A percentile compares a stretch with the other conserved stretches of the same genome.
These are phyloP conservation scores for Drosophila seclusa DNA, from an alignment of 2,888 invertebrate species.

Conservation along the genomic window DNA sequence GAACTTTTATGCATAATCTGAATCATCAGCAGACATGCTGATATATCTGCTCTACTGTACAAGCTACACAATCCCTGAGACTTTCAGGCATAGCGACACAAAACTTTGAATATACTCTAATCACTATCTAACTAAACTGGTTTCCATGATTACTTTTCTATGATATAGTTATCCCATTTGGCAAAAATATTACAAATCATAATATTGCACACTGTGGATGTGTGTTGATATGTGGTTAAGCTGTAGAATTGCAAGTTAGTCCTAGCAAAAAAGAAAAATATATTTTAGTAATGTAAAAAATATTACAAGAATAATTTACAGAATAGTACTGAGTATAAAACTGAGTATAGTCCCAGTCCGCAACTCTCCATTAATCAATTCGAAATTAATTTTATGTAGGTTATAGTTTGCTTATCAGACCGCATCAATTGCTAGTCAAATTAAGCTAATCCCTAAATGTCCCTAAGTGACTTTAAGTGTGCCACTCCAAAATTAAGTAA, in stretches of 20 bases:
- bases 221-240: not conserved
- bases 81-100: not conserved
- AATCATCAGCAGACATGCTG: not conserved
- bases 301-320: not conserved
- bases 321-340: not conserved
- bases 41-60: not conserved
- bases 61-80: not conserved
- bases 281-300: not conserved
- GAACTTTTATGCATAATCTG: not conserved
- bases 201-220: not conserved
- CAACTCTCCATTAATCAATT: not conserved
- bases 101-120: not conserved
- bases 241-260: not conserved
- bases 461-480: not conserved
- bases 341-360: not conserved
- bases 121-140: not conserved
- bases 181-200: not conserved
- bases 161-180: not conserved
- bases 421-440: slow-evolving; percentile 2
- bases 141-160: not conserved
- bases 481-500: not conserved
- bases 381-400: not conserved
- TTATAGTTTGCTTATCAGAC: not conserved
- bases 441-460: not conserved
- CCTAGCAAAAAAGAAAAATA: not conserved